Evolutionary conservation across 2,888 invertebrate genomes (phyloP), one percentile per base, ranked within the genome.

Genomic region (Byasa hedistus): DNA sequence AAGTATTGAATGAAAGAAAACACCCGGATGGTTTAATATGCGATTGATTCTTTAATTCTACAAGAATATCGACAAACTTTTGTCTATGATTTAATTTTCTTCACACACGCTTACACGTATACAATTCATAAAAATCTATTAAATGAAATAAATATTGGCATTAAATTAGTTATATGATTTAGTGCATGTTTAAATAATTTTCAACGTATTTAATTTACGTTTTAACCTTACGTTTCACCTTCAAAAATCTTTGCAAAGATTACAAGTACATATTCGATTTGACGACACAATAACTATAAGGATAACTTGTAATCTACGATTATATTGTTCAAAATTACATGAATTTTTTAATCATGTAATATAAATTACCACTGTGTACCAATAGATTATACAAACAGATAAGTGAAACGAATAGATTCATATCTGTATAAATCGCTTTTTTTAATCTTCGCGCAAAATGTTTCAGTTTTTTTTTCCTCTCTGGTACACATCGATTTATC

Each of bases 41-140:
- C 58, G 27, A 66, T 63, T 63, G 55, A 48, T 55, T 44, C n/a
- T 52, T 66, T 66, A 63, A 62, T 62, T 62, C 62, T 56, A 59
- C 58, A 39, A 66, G 62, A 66, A 48, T 56, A 48, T 39, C 54
- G 51, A 27, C 61, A 36, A 52, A 57, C 52, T 61, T 54, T 52
- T 61, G 61, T 39, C 27, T 61, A 66, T 61, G 24, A 66, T 52
- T 61, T 66, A 61, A 61, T 60, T 65, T 65, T n/a, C 60, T 51
- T 24, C 36, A n/a, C n/a, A n/a, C 60, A 27, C 27, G n/a, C n/a
- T n/a, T n/a, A 27, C 27, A 27, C 27, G 27, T 27, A 27, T 4
- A 27, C 52, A 58, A 48, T 44, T 58, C 64, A 48, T 12, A 39
- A 39, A 32, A 39, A 15, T 39, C 39, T 12, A 15, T 39, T 15